Conservation (phyloP, 2,888 invertebrate genomes). For the Polymixis lichenea region DNA sequence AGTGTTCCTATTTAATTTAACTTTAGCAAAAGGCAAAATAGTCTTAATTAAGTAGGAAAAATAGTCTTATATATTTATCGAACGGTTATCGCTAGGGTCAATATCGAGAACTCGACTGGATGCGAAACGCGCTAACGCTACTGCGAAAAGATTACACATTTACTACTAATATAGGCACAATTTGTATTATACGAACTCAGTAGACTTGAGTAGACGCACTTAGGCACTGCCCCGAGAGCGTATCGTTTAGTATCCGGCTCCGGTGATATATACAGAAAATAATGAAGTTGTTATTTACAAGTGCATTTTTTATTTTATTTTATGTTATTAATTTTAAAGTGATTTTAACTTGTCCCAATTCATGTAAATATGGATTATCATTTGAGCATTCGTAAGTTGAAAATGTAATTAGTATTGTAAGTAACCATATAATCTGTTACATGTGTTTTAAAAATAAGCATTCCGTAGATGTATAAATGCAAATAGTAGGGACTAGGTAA, state of each 20-base stretch:
- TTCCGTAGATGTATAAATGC: background rate
- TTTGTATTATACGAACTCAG: constrained; percentile 43
- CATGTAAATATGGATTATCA: constrained; percentile 53
- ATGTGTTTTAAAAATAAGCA: background rate
- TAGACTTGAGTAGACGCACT: constrained; percentile 52
- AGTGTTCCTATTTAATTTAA: constrained; percentile 14
- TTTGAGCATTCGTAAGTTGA: constrained; percentile 60
- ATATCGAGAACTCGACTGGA: constrained; percentile 71
- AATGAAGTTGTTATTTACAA: constrained; percentile 58
- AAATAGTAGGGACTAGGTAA: background rate
- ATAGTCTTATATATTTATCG: no score
- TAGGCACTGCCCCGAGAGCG: constrained; percentile 34
- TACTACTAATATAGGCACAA: constrained; percentile 42
- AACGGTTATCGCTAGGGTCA: constrained; percentile 62
- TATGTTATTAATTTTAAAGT: constrained; percentile 36
- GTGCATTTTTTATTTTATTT: constrained; percentile 35
- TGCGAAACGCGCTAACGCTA: constrained; percentile 58
- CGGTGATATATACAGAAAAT: constrained; percentile 35
- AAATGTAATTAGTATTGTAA: constrained; percentile 19
- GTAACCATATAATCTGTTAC: background rate
- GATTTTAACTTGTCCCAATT: constrained; percentile 28
- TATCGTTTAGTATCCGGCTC: constrained; percentile 30
- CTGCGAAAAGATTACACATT: constrained; percentile 41
- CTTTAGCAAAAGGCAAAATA: constrained; percentile 33
- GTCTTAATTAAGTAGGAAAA: background rate